Evolutionary conservation across 1,140 invertebrate genomes (phyloP), one percentile per base, ranked within the genome.

Genomic region (Neelides sp.): DNA sequence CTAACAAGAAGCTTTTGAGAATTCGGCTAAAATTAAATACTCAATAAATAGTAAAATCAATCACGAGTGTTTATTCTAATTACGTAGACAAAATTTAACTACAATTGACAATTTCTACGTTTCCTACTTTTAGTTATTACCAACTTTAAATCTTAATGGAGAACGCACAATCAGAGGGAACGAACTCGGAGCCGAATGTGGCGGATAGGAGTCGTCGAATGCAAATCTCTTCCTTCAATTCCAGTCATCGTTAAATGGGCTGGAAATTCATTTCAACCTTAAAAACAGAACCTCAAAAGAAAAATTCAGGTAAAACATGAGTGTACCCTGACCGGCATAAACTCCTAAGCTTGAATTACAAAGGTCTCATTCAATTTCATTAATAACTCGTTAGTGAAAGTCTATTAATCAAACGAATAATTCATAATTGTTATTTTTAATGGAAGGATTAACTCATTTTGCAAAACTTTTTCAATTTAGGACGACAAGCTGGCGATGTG

Each of bases 281-380:
- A 34, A 82, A 86, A 60, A 85, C 82, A 1, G 81, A 79, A 63
- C 69, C 92, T 35, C 94, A 94, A 69, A 73, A 78, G 57, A 72
- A 74, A 23, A 87, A 93, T 55, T 75, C 82, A 63, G 77, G 78
- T 65, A 73, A 80, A 64, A 94, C 89, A 36, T 79, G 80, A 22
- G 88, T 93, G n/a, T 66, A 81, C 37, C 85, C 88, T 4, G 82
- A 90, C 63, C 73, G 90, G 56, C 92, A 96, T 68, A 96, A 95
- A 70, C 67, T 97, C 8, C 71, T 96, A 4, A 95, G 95, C 68
- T 71, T 96, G 15, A 93, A 90, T 71, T 75, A 78, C 63, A 90
- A 91, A 80, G 89, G 89, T 86, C 68, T 64, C 55, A 58, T 60
- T 61, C 59, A 63, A 43, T 58, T 40, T 22, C 19, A 54, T 34